phyloP scores from a whole-genome alignment of 2,113 vertebrate genomes.

The Aptenodytes patagonicus region DNA sequence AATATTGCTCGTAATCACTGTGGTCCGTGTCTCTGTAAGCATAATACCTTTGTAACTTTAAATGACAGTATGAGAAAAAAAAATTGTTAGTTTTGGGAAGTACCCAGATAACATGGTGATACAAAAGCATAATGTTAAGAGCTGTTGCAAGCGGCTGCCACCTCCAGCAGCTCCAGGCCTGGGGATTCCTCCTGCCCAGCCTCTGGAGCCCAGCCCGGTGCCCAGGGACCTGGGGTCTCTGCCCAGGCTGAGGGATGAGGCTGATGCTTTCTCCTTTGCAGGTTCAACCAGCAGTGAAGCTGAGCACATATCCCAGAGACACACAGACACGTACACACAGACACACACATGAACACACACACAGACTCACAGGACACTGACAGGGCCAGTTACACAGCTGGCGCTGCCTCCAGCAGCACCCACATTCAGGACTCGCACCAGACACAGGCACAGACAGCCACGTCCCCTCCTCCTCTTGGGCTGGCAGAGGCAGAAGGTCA shows the following conservation, averaged over 20 bases:
- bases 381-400: accelerated
- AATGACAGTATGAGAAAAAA: neutral
- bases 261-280: neutral
- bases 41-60: neutral
- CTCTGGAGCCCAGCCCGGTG: neutral
- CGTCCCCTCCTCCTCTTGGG: accelerated
- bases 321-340: neutral
- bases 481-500: neutral
- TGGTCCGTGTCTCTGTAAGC: neutral
- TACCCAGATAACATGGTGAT: neutral
- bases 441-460: neutral
- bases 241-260: neutral
- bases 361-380: neutral
- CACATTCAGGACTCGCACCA: neutral
- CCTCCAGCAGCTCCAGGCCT: neutral
- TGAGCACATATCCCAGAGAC: neutral
- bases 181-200: neutral
- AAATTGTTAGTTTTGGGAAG: neutral
- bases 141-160: neutral
- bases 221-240: accelerated
- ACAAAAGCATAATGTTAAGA: neutral
- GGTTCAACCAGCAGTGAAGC: neutral
- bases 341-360: neutral
- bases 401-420: accelerated
- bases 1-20: neutral